Conservation (phyloP, 2,888 invertebrate genomes). For the Euproctis similis region DNA sequence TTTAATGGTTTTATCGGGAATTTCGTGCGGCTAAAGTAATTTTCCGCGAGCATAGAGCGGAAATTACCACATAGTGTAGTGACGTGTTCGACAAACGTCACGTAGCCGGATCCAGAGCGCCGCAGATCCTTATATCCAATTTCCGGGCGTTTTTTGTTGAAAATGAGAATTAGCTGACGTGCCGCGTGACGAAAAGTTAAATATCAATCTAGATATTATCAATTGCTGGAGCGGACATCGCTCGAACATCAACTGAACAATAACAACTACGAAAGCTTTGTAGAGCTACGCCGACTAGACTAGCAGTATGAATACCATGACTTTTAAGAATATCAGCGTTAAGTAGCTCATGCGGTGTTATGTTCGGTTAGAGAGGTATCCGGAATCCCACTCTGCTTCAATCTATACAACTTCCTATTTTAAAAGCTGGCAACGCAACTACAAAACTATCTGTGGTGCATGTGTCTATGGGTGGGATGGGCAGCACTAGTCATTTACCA, state of each 20-base stretch:
- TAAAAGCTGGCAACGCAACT: too few relatives aligned
- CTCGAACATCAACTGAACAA: conserved; percentile 11
- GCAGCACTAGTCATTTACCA: too few relatives aligned
- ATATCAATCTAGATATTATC: conserved; percentile 56
- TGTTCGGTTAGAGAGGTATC: too few relatives aligned
- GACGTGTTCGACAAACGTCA: conserved; percentile 76
- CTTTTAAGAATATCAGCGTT: too few relatives aligned
- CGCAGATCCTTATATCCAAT: conserved; percentile 74
- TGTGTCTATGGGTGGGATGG: too few relatives aligned
- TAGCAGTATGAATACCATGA: too few relatives aligned
- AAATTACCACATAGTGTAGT: conserved; percentile 75
- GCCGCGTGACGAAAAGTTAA: conserved; percentile 65
- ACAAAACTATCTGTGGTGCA: too few relatives aligned
- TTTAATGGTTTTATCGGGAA: conserved; percentile 65
- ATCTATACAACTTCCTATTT: too few relatives aligned
- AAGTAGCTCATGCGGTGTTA: too few relatives aligned
- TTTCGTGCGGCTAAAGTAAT: conserved; percentile 74
- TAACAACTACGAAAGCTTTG: too few relatives aligned
- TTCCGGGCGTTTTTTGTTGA: conserved; percentile 75
- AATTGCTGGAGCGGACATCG: conserved; percentile 15
- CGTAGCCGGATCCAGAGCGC: conserved; percentile 72
- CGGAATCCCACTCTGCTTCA: too few relatives aligned
- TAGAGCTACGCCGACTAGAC: too few relatives aligned
- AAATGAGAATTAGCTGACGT: conserved; percentile 72
- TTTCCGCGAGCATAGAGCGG: conserved; percentile 70